These are phyloP conservation scores for Misgurnus anguillicaudatus DNA, from an alignment of 2,113 vertebrate species.

Conservation along the genomic window DNA sequence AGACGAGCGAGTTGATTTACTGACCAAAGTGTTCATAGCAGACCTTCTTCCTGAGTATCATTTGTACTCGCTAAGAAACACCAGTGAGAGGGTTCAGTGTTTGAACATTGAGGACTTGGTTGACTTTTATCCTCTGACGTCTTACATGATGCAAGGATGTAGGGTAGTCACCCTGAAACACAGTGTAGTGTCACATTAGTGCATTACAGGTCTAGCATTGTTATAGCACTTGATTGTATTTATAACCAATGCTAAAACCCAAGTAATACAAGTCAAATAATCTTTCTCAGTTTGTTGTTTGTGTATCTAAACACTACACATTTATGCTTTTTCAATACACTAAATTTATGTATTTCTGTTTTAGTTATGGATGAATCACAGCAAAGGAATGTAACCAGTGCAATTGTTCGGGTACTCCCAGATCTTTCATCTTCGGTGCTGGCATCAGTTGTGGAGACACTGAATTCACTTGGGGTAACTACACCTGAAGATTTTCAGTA, in stretches of 20 bases:
- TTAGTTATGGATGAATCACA: conserved; percentile 24
- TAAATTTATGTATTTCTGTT: too few species aligned
- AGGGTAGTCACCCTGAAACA: too few species aligned
- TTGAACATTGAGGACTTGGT: background rate
- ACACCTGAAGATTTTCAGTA: conserved; percentile 11
- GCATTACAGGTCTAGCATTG: too few species aligned
- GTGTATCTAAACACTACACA: too few species aligned
- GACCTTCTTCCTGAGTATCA: conserved; percentile 22
- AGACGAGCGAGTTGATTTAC: too few species aligned
- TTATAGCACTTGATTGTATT: background rate
- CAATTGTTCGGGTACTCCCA: conserved; percentile 39
- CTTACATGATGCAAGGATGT: too few species aligned
- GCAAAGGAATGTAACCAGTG: conserved; percentile 10
- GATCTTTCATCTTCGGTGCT: conserved; percentile 38
- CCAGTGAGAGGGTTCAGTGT: background rate
- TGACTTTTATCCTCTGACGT: too few species aligned
- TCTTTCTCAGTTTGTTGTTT: too few species aligned
- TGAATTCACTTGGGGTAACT: conserved; percentile 21
- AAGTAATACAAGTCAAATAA: too few species aligned
- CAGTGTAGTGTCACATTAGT: too few species aligned
- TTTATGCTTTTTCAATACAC: too few species aligned
- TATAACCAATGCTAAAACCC: background rate
- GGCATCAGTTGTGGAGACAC: conserved; percentile 22
- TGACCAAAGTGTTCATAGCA: too few species aligned
- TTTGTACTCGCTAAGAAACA: conserved; percentile 21